Base-by-base conservation (phyloP, 2,888 invertebrate species). In the Zele albiditarsus region DNA sequence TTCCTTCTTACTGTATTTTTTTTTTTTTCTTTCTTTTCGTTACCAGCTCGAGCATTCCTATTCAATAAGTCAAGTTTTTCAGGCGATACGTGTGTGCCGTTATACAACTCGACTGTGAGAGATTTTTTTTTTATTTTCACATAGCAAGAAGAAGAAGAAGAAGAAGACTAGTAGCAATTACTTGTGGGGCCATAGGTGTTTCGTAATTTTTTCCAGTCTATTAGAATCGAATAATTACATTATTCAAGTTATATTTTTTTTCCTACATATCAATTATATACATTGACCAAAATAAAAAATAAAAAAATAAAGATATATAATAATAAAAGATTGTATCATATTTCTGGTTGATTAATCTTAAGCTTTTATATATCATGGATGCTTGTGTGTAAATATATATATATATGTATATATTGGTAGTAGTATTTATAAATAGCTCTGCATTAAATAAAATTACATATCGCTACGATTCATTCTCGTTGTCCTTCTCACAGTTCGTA, bases 21-120 rank as follows among this genome's bases (percentile, higher is more conserved):
- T 46, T 46, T 46, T 31, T 62, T n/a, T 31, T 62, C n/a, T 38
- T 33, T 33, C 4, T n/a, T 33, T 20, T 33, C 63, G 28, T 27
- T 53, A 8, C 53, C 53, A 53, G 53, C 60, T 60, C 60, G 28
- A 28, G 60, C 81, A 81, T 83, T 82, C 83, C 80, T 72, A 77
- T 78, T 83, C 53, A 84, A 84, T 81, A 80, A 84, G 80, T 79
- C 77, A 82, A 75, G 82, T 79, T 79, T 82, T 81, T 81, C 78
- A 78, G 78, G 78, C 69, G 73, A 57, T 77, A 49, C 78, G 20
- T 20, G 53, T 79, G 53, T 53, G 53, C 80, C 80, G 80, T 80
- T 80, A 80, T 20, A 53, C 78, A 78, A 78, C 76, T 72, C 74
- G 79, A 70, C 76, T 71, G 74, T 74, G 76, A 73, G 31, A 62